phyloP scores from a whole-genome alignment of 2,113 vertebrate genomes.

The Galemys pyrenaicus region DNA sequence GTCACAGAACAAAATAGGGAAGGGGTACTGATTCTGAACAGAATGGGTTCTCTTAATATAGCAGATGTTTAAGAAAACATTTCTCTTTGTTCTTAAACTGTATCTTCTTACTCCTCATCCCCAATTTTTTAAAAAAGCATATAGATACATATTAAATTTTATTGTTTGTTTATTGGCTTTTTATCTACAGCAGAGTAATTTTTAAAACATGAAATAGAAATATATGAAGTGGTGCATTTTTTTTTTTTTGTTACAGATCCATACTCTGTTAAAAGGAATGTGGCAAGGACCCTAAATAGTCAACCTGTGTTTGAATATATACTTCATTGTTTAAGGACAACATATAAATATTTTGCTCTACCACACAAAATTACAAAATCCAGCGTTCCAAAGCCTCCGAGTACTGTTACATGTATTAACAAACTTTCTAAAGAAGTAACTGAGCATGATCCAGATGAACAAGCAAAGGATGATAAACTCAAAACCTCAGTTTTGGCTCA shows the following conservation, averaged over 20 bases:
- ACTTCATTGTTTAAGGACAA: constrained; percentile 94
- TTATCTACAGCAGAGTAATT: constrained; percentile 39
- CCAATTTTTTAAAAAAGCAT: not conserved
- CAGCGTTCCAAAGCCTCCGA: constrained; percentile 63
- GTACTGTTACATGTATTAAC: constrained; percentile 29
- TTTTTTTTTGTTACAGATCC: constrained; percentile 88
- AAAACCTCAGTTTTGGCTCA: constrained; percentile 48
- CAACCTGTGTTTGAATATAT: constrained; percentile 94
- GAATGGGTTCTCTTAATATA: constrained; percentile 44
- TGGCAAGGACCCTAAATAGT: constrained; percentile 94
- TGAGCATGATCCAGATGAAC: constrained; percentile 60
- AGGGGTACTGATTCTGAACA: constrained; percentile 61
- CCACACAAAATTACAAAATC: constrained; percentile 84
- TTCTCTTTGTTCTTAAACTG: constrained; percentile 48
- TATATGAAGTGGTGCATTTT: not conserved
- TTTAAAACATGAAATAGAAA: constrained; percentile 23
- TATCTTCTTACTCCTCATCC: not conserved
- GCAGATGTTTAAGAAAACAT: constrained; percentile 23
- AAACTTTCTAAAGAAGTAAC: constrained; percentile 63
- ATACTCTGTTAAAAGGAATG: constrained; percentile 94
- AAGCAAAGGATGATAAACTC: constrained; percentile 40
- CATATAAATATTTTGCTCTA: constrained; percentile 96
- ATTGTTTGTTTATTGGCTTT: constrained; percentile 16
- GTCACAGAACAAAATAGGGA: constrained; percentile 61
- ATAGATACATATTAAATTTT: constrained; percentile 2